Evolutionary conservation across 2,113 vertebrate genomes (phyloP), one percentile per base, ranked within the genome.

Genomic region (Campylomormyrus tamandua): DNA sequence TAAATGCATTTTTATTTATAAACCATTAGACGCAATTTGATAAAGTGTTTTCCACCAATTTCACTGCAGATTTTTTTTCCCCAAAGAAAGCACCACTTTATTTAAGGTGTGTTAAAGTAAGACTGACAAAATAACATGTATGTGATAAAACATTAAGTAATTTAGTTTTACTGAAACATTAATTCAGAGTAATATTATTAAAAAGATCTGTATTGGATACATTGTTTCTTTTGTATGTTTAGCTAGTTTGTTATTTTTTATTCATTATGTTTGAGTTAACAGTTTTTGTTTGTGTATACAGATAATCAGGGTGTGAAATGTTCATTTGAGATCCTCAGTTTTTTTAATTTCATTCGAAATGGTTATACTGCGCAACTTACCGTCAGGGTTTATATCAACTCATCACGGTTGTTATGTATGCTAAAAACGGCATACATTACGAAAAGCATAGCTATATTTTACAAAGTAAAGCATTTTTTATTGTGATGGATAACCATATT

Each of bases 1-100:
- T 53, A 83, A 53, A 89, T 89, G 74, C 62, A 27, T 88, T 88
- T 62, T 74, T 86, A 48, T 50, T 89, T 50, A 77, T 89, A 89
- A 89, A 89, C 74, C 88, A 89, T 50, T 89, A 89, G 27, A 50
- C 5, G 83, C 77, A 53, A 83, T 77, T 35, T 52, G 48, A 89
- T 39, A 89, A 89, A 77, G 49, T 80, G 48, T 24, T 52, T 89
- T 46, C 35, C 88, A 35, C 21, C 88, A 49, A 49, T 89, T 89
- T 50, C 88, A 89, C 88, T 62, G 74, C 15, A 56, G 66, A 77
- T 89, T 83, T 24, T 19, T 89, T 89, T 89, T 3, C 8, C 11
- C 17, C 9, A 27, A 24, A 42, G 31, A 80, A 39, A 42, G 21
- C 21, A n/a, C 1, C 1, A 17, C 35, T 80, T 42, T 80, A 80